These are phyloP conservation scores for Aix galericulata DNA, from an alignment of 2,113 vertebrate species.

Conservation along the genomic window DNA sequence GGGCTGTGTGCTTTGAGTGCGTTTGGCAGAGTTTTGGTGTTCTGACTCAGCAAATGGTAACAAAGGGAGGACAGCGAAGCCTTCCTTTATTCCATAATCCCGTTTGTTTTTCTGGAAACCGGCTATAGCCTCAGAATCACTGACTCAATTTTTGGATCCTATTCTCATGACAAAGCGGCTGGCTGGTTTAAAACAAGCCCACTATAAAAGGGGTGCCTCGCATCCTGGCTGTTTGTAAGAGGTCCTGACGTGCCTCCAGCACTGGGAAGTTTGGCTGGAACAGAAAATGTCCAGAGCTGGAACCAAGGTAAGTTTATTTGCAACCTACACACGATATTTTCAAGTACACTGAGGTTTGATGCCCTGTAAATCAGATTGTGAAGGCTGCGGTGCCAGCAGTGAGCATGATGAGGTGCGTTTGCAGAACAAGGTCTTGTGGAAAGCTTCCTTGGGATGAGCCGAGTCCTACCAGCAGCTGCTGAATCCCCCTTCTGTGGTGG, in stretches of 20 bases:
- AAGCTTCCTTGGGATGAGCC: not conserved
- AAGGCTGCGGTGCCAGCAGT: not conserved
- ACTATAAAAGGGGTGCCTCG: constrained; percentile 85
- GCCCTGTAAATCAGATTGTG: rapidly evolving
- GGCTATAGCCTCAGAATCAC: constrained; percentile 90
- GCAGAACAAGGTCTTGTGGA: rapidly evolving
- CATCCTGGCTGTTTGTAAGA: constrained; percentile 62
- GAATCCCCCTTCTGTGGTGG: not conserved
- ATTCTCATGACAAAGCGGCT: constrained; percentile 96
- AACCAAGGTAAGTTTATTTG: constrained; percentile 73
- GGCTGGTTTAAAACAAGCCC: constrained; percentile 79
- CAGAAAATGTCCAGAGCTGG: constrained; percentile 76
- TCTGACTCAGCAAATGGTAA: constrained; percentile 78
- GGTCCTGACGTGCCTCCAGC: constrained; percentile 61
- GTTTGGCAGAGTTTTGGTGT: constrained; percentile 73
- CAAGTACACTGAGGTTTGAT: not conserved
- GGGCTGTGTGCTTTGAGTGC: constrained; percentile 48
- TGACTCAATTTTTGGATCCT: constrained; percentile 97
- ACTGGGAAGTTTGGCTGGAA: constrained; percentile 41
- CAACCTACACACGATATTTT: not conserved
- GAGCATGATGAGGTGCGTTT: rapidly evolving
- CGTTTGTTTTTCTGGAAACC: constrained; percentile 90
- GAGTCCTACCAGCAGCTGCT: rapidly evolving
- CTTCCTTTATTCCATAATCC: constrained; percentile 91
- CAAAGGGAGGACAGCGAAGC: constrained; percentile 73